phyloP scores from a whole-genome alignment of 2,113 vertebrate species.

The Phyllostomus hastatus region DNA sequence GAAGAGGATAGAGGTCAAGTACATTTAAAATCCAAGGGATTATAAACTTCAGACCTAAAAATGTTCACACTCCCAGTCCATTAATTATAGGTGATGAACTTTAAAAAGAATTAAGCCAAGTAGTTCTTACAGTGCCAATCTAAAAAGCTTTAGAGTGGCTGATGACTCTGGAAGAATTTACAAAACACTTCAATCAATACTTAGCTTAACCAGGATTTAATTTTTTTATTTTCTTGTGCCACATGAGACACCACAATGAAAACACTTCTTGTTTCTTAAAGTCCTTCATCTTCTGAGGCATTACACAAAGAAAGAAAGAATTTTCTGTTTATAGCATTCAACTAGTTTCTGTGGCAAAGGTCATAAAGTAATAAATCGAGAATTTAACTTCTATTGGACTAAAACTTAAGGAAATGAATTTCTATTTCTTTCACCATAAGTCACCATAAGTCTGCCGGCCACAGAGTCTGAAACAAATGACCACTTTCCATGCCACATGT shows the following conservation, averaged over 20 bases:
- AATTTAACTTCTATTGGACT: slow-evolving; percentile 39
- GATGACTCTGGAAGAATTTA: slow-evolving; percentile 49
- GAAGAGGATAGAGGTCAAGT: not conserved
- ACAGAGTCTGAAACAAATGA: slow-evolving; percentile 14
- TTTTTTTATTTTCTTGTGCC: not conserved
- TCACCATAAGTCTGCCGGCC: not conserved
- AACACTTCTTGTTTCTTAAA: slow-evolving; percentile 3
- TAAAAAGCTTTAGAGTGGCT: slow-evolving; percentile 10
- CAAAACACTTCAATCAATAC: slow-evolving; percentile 48
- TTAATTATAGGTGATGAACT: slow-evolving; percentile 65
- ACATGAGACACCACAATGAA: not conserved
- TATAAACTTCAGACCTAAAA: slow-evolving; percentile 41
- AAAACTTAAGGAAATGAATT: slow-evolving; percentile 48
- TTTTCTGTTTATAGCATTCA: slow-evolving; percentile 6
- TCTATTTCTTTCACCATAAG: slow-evolving; percentile 34
- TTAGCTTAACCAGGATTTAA: not conserved
- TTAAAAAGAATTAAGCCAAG: slow-evolving; percentile 55
- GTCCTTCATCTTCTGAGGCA: not conserved
- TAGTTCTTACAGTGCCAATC: not conserved
- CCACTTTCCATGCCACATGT: not conserved
- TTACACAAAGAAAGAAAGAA: not conserved
- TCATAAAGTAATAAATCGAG: slow-evolving; percentile 36
- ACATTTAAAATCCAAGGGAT: slow-evolving; percentile 43
- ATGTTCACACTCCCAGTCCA: not conserved
- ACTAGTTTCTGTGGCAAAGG: slow-evolving; percentile 31